A percentile compares a stretch with the other conserved stretches of the same genome.
Conservation (phyloP, 2,797 vertebrate species). For the Florisuga fusca region DNA sequence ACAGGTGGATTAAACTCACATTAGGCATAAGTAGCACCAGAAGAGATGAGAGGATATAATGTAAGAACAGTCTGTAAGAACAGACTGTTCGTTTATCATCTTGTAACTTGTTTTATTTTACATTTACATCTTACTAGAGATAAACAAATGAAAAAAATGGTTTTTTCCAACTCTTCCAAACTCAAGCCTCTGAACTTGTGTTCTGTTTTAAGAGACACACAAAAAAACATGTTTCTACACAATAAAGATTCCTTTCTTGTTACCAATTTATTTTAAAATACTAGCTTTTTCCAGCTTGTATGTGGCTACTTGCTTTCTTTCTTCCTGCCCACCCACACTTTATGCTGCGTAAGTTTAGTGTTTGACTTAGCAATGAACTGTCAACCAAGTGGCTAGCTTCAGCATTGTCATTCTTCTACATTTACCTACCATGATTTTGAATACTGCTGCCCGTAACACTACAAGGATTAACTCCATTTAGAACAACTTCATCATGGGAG, state of each 20-base stretch:
- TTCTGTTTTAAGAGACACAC: neutral
- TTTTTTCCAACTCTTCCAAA: neutral
- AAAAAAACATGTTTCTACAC: neutral
- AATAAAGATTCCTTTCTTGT: slow-evolving; percentile 30
- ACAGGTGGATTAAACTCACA: neutral
- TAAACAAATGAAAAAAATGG: slow-evolving; percentile 9
- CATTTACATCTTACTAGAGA: neutral
- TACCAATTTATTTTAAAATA: neutral
- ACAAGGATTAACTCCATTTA: neutral
- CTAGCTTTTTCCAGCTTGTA: neutral
- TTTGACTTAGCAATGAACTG: neutral
- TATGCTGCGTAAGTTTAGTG: neutral
- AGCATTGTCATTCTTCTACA: neutral
- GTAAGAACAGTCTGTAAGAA: too few species aligned
- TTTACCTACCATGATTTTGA: neutral
- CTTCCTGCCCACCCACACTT: neutral
- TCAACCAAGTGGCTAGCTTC: neutral
- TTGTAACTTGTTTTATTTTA: neutral
- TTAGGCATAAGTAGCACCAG: neutral
- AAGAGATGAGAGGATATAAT: slow-evolving; percentile 3
- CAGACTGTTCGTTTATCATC: neutral
- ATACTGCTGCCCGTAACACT: neutral
- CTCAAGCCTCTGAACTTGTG: slow-evolving; percentile 9
- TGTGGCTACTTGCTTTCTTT: neutral
- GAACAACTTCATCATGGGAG: neutral